phyloP scores from a whole-genome alignment of 2,113 vertebrate genomes.

The Anoplopoma fimbria region DNA sequence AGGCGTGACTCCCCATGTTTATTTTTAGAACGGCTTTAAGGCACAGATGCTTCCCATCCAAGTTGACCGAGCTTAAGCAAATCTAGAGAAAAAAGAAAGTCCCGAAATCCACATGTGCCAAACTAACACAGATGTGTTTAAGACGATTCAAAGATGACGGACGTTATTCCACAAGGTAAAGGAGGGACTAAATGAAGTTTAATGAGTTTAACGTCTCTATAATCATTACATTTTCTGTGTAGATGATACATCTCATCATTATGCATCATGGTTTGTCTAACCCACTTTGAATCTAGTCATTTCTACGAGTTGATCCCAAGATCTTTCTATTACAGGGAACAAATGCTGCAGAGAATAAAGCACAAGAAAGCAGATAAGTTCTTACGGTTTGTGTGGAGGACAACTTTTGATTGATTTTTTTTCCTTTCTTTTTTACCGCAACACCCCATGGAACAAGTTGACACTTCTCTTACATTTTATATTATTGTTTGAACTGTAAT shows the following conservation, averaged over 20 bases:
- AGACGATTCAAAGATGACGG: not conserved
- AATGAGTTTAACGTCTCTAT: not conserved
- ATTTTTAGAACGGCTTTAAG: conserved; percentile 56
- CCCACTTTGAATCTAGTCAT: not conserved
- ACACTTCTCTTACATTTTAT: not conserved
- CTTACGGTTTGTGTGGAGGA: not conserved
- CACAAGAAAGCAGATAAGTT: not conserved
- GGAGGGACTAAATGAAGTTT: not conserved
- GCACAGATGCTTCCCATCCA: conserved; percentile 38
- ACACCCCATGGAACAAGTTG: not conserved
- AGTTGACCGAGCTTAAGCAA: conserved; percentile 12
- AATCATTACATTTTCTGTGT: not conserved
- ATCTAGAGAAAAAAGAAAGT: not conserved
- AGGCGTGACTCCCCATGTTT: conserved; percentile 28
- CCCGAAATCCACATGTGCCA: conserved; percentile 31
- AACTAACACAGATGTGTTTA: conserved; percentile 20
- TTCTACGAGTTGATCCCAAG: too few species aligned
- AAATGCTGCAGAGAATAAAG: not conserved
- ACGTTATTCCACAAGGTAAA: not conserved
- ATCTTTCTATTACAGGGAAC: not conserved
- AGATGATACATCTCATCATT: too few species aligned
- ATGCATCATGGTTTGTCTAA: too few species aligned
- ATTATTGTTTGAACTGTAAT: not conserved
- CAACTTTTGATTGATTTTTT: too few species aligned
- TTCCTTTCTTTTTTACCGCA: too few species aligned